Conservation (phyloP, 2,888 invertebrate genomes). For the Bombylius discolor region DNA sequence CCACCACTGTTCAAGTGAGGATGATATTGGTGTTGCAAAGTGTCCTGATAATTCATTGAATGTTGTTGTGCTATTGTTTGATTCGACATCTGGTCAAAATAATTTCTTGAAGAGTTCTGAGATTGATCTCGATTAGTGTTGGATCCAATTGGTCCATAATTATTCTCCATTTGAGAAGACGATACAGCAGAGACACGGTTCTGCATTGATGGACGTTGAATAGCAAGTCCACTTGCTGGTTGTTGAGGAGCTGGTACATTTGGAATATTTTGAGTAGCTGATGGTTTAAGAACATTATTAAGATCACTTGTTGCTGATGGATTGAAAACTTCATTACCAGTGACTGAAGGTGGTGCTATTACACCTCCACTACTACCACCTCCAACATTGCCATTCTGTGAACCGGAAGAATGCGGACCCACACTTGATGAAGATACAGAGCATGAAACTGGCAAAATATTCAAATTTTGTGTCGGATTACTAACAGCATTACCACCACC, state of each 20-base stretch:
- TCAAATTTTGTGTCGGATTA: slow-evolving; percentile 15
- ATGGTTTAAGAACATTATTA: slow-evolving; percentile 14
- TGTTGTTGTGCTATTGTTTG: slow-evolving; percentile 21
- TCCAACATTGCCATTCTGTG: background rate
- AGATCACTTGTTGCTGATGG: slow-evolving; percentile 15
- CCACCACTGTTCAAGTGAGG: slow-evolving; percentile 17
- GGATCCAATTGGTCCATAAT: slow-evolving; percentile 29
- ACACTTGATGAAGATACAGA: slow-evolving; percentile 15
- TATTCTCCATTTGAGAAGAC: slow-evolving; percentile 20
- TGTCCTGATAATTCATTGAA: slow-evolving; percentile 13
- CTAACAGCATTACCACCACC: background rate
- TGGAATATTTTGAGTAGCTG: slow-evolving; percentile 9
- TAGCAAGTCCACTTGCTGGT: slow-evolving; percentile 25
- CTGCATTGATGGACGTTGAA: slow-evolving; percentile 27
- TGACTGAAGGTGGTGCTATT: slow-evolving; percentile 18
- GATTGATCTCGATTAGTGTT: slow-evolving; percentile 18
- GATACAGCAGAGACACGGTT: slow-evolving; percentile 6
- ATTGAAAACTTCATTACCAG: slow-evolving; percentile 20
- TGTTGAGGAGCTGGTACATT: slow-evolving; percentile 13
- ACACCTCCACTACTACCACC: slow-evolving; percentile 8
- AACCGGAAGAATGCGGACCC: slow-evolving; percentile 10
- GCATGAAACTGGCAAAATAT: slow-evolving; percentile 17
- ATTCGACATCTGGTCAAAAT: slow-evolving; percentile 15
- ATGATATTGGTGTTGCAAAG: slow-evolving; percentile 17
- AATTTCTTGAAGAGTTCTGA: slow-evolving; percentile 9